Conservation (phyloP, 2,888 invertebrate species). For the Drosophila falleni region DNA sequence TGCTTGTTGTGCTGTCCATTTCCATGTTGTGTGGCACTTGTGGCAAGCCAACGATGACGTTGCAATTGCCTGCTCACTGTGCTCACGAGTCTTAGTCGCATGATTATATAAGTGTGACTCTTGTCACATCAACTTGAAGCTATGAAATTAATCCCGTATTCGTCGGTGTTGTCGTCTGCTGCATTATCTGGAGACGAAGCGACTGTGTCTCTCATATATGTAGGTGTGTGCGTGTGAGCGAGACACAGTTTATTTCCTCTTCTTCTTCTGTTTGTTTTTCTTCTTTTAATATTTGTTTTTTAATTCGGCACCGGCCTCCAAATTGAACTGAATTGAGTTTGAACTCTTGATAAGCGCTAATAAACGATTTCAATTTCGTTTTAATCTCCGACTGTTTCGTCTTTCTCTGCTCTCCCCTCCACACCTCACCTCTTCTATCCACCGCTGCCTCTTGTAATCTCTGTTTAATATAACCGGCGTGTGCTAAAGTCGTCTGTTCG, state of each 20-base stretch:
- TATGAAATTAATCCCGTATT: slow-evolving; percentile 26
- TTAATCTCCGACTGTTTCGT: slow-evolving; percentile 15
- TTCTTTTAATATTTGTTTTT: slow-evolving; percentile 2
- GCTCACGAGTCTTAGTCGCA: slow-evolving; percentile 39
- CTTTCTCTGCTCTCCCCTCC: background rate
- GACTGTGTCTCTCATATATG: background rate
- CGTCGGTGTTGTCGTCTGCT: background rate
- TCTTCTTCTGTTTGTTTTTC: slow-evolving; percentile 17
- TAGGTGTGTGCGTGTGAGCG: background rate
- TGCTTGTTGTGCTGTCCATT: background rate
- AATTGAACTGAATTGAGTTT: slow-evolving; percentile 8
- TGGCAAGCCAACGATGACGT: slow-evolving; percentile 27
- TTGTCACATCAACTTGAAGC: slow-evolving; percentile 2
- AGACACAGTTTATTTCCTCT: slow-evolving; percentile 1
- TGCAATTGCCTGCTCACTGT: slow-evolving; percentile 29
- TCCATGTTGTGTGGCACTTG: slow-evolving; percentile 5
- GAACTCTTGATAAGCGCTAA: slow-evolving; percentile 47
- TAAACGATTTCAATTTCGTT: slow-evolving; percentile 16
- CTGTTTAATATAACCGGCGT: background rate
- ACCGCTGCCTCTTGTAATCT: slow-evolving; percentile 6
- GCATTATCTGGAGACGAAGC: slow-evolving; percentile 30
- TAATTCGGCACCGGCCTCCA: slow-evolving; percentile 27
- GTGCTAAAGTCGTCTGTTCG: slow-evolving; percentile 2
- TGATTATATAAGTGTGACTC: slow-evolving; percentile 24
- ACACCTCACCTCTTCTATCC: background rate